Base-by-base conservation (phyloP, 2,113 vertebrate genomes). In the Halichoeres trimaculatus region DNA sequence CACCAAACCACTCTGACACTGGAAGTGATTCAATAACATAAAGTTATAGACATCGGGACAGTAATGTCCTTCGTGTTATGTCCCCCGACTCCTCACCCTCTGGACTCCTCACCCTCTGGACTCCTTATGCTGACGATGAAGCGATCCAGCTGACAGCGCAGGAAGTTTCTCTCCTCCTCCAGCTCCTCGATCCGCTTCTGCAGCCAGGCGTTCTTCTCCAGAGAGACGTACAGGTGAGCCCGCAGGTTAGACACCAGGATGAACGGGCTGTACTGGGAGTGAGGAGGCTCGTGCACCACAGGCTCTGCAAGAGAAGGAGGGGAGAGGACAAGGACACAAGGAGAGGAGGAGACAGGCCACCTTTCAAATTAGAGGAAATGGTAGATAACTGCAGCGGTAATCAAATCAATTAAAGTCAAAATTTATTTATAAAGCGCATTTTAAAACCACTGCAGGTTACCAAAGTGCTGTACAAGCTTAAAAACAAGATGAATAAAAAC, bases 141-240 rank as follows among this genome's bases (percentile, higher is more conserved):
- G 14, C 95, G 94, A 80, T 96, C 95, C 35, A 97, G 89, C 84
- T 97, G 96, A 52, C 95, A 96, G 20, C 96, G 93, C 81, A 97
- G 81, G 78, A 96, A 97, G 87, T 97, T 96, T 11, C 96, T 86
- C 57, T 97, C 96, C 70, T 96, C 96, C 87, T 97, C 96, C 84
- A 97, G 92, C 81, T 97, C 96, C 78, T 96, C 95, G 0, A 96
- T 96, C 68, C 95, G 94, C 38, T 95, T 96, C 93, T 96, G 96
- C 50, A 96, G 86, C 96, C 96, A 97, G 0, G 94, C 92, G 77
- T 96, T 97, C 81, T 96, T 94, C 89, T 97, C 96, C 89, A 96
- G 88, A 0, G 96, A 92, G 83, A 97, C 94, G 74, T 95, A 96
- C 24, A 97, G 93, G 88, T 97, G 96, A 8, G 95, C 93, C 20